These are phyloP conservation scores for Sardina pilchardus DNA, from an alignment of 2,113 vertebrate species.

Conservation along the genomic window DNA sequence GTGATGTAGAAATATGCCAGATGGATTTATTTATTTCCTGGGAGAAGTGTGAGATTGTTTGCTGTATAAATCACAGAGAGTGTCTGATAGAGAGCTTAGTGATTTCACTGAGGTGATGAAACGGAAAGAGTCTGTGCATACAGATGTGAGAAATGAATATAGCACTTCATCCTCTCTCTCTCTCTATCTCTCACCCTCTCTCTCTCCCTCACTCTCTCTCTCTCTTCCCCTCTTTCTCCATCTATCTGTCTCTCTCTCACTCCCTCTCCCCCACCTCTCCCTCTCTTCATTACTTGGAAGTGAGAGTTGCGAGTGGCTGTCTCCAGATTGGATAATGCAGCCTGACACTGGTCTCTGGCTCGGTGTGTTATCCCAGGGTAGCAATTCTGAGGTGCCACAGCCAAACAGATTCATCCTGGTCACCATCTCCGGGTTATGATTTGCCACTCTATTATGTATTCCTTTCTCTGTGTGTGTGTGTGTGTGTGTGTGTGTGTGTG, in stretches of 20 bases:
- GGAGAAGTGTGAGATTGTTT: neutral
- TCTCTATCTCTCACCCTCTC: neutral
- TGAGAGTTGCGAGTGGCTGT: neutral
- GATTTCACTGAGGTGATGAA: constrained; percentile 14
- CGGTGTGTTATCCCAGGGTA: neutral
- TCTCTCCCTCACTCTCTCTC: neutral
- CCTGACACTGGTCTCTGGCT: neutral
- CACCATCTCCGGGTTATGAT: neutral
- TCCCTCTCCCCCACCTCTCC: neutral
- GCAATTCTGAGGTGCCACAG: neutral
- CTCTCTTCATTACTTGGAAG: neutral
- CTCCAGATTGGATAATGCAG: neutral
- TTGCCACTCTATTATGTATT: neutral
- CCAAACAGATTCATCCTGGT: neutral
- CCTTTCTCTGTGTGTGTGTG: neutral
- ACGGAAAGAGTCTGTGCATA: neutral
- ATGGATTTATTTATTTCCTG: constrained; percentile 10
- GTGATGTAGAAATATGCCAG: neutral
- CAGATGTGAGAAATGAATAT: neutral
- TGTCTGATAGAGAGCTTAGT: neutral
- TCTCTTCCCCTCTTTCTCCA: neutral
- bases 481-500: neutral
- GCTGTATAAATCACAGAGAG: neutral
- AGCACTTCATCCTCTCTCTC: neutral
- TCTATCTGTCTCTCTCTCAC: neutral